Conservation (phyloP, 2,797 vertebrate species). For the Paratrypauchen microcephalus region DNA sequence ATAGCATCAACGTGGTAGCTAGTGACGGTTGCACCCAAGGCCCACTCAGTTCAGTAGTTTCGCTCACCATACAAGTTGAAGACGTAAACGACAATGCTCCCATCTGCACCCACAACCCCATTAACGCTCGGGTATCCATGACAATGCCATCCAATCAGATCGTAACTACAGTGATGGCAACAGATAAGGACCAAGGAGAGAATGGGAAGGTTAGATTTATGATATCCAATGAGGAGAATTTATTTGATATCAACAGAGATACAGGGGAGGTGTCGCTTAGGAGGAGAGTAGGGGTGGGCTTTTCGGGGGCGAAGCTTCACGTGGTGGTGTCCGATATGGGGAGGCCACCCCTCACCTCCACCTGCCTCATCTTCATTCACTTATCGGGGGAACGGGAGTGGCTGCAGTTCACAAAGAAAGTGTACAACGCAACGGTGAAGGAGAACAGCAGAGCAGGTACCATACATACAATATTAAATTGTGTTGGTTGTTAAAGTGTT, state of each 20-base stretch:
- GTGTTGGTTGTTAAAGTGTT: no score
- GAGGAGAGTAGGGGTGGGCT: constrained; percentile 62
- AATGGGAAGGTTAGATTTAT: constrained; percentile 82
- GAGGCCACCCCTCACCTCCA: constrained; percentile 72
- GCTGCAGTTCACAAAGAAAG: constrained; percentile 78
- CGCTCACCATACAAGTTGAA: constrained; percentile 79
- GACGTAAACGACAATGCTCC: constrained; percentile 91
- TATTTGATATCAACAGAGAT: constrained; percentile 76
- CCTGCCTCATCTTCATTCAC: constrained; percentile 83
- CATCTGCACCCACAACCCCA: constrained; percentile 77
- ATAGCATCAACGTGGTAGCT: constrained; percentile 80
- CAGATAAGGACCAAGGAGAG: constrained; percentile 81
- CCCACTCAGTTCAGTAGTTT: constrained; percentile 77
- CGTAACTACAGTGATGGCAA: constrained; percentile 72
- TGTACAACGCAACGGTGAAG: constrained; percentile 77
- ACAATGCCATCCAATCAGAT: constrained; percentile 70
- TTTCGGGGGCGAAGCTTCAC: constrained; percentile 75
- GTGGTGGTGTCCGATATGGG: constrained; percentile 83
- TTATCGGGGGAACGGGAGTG: constrained; percentile 74
- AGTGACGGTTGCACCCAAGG: constrained; percentile 78
- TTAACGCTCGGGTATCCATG: constrained; percentile 74
- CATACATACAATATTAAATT: neutral
- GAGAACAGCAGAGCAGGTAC: constrained; percentile 87
- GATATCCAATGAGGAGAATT: constrained; percentile 68
- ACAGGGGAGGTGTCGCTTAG: constrained; percentile 83